Evolutionary conservation across 1,140 invertebrate species (phyloP), one percentile per base, ranked within the genome.

Genomic region (Ceratosolen solmsi): DNA sequence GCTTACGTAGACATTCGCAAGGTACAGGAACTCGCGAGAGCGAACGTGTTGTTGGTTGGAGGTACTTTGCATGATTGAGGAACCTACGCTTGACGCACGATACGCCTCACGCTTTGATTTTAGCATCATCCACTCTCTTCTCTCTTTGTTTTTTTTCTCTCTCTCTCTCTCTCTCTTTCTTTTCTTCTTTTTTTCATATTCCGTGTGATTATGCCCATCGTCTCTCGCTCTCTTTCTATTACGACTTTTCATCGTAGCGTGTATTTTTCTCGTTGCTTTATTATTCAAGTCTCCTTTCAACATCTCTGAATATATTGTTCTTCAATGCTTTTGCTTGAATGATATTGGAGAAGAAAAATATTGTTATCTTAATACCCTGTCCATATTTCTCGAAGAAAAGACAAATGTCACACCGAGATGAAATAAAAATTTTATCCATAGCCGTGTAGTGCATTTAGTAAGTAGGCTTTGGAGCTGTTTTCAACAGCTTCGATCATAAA

Each of bases 41-140:
- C 30, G 15, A 68, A 36, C 22, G 33, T 56, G 33, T 30, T 33
- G 58, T 83, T 85, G 85, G 86, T 84, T 84, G 84, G 84, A 86
- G 87, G 86, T 86, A 89, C 88, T 90, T 88, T 86, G 86, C 87
- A 86, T 87, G 88, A 90, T 90, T 89, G 86, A 86, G 84, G 56
- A 46, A 86, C 85, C 83, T 76, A 58, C 63, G 68, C 85, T 82
- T 82, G 81, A 86, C 63, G 83, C 86, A 84, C 78, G 85, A 85
- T 84, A 84, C 81, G 80, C 84, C 63, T 65, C 65, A 74, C 82
- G 77, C 82, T 86, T 84, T 85, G 79, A 84, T 84, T 86, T 84
- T 78, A 58, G 15, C 72, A 22, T n/a, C 83, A 25, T 56, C 46
- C 46, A 54, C 54, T 49, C 27, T 5, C 17, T 54, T 11, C 17